phyloP scores from a whole-genome alignment of 2,113 vertebrate species.

The Varanus salvator region DNA sequence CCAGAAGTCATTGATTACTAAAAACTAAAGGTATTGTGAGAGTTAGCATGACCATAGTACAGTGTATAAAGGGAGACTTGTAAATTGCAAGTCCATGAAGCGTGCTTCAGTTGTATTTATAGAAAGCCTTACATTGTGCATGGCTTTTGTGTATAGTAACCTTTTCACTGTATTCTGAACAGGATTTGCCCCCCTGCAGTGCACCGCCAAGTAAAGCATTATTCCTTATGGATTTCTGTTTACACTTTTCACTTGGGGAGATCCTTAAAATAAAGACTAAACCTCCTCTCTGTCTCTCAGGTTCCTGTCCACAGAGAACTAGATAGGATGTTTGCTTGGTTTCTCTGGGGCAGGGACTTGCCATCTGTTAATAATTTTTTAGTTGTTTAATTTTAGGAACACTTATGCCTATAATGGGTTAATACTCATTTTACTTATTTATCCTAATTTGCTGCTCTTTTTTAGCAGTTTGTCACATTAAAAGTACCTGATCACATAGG shows the following conservation, averaged over 20 bases:
- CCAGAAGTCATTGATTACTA: not conserved
- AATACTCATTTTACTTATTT: no score
- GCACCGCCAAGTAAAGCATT: not conserved
- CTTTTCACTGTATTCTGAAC: no score
- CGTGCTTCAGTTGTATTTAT: not conserved
- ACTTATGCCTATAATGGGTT: no score
- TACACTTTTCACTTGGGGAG: not conserved
- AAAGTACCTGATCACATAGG: no score
- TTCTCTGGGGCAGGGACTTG: not conserved
- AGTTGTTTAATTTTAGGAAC: not conserved
- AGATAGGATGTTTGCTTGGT: not conserved
- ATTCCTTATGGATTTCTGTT: not conserved
- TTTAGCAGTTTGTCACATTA: no score
- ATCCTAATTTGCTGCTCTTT: no score
- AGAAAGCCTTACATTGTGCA: no score
- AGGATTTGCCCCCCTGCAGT: not conserved
- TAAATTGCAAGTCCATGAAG: not conserved
- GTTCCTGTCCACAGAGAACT: not conserved
- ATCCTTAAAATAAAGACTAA: not conserved
- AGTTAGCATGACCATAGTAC: not conserved
- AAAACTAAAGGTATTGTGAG: not conserved
- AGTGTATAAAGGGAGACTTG: no score
- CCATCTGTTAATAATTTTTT: not conserved
- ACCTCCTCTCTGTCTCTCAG: not conserved
- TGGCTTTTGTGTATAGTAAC: not conserved